Conservation (phyloP, 2,888 invertebrate species). For the Himalopsyche tibetana region DNA sequence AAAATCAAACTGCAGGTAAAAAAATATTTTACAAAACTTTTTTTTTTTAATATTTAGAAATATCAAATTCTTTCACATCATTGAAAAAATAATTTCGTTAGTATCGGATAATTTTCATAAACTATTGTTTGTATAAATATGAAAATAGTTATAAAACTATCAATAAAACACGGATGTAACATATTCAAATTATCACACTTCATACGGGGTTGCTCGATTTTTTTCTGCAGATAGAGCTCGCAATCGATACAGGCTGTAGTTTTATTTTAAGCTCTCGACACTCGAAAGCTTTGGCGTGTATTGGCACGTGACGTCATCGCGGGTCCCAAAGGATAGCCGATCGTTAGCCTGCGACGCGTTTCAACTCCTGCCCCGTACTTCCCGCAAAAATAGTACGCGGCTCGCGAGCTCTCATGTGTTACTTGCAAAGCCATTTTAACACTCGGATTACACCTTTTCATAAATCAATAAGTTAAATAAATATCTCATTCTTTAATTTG, state of each 20-base stretch:
- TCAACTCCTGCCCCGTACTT: neutral
- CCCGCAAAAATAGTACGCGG: neutral
- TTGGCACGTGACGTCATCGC: conserved; percentile 34
- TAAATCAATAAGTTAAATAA: too few relatives aligned
- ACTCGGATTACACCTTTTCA: too few relatives aligned
- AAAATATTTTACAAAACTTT: too few relatives aligned
- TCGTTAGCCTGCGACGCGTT: conserved; percentile 23
- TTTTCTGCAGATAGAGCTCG: neutral
- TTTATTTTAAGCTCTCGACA: conserved; percentile 34
- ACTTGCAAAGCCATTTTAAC: too few relatives aligned
- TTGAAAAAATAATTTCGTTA: too few relatives aligned
- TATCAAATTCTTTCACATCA: too few relatives aligned
- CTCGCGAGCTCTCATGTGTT: neutral
- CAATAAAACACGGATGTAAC: neutral
- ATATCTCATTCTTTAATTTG: too few relatives aligned
- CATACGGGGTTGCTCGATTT: neutral
- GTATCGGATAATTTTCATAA: too few relatives aligned
- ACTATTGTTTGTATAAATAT: too few relatives aligned
- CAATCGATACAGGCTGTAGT: conserved; percentile 23
- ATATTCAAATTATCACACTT: neutral
- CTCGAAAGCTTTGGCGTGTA: conserved; percentile 26
- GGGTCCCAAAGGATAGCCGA: conserved; percentile 26
- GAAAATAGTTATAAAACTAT: too few relatives aligned
- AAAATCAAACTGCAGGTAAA: too few relatives aligned
- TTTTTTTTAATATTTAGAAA: too few relatives aligned